Conservation (phyloP, 2,797 vertebrate genomes). For the Limosa lapponica region DNA sequence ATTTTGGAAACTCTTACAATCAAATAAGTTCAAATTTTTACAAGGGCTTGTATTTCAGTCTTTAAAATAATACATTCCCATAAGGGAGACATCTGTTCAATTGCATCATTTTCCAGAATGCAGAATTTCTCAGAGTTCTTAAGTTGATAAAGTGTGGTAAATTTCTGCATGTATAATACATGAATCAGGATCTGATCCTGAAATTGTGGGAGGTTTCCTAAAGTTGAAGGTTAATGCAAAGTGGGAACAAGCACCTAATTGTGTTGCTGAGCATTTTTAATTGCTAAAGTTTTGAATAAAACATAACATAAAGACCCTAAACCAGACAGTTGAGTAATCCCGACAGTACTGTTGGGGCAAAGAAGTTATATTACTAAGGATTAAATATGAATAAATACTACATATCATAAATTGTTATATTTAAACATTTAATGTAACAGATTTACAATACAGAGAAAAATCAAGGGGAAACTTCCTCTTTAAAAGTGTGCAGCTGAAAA, state of each 20-base stretch:
- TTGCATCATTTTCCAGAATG: not conserved
- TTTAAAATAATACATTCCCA: not conserved
- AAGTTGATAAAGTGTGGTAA: not conserved
- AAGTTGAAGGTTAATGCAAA: not conserved
- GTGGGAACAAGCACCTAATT: not conserved
- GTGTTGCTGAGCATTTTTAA: not conserved
- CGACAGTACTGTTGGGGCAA: not conserved
- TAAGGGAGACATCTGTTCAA: not conserved
- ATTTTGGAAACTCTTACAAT: not conserved
- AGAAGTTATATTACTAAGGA: not conserved
- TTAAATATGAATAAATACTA: not conserved
- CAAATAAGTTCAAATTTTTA: not conserved
- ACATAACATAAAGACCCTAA: not conserved
- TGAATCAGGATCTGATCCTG: not conserved
- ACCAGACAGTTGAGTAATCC: not conserved
- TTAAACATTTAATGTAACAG: not conserved
- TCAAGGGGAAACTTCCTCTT: not conserved
- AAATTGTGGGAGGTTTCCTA: not conserved
- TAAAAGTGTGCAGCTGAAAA: slow-evolving; percentile 5
- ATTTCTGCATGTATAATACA: not conserved
- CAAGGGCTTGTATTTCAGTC: not conserved
- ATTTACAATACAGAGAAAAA: not conserved
- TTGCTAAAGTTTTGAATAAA: not conserved
- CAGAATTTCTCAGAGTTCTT: not conserved
- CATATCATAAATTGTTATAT: not conserved